Conservation (phyloP, 2,888 invertebrate genomes). For the Himalopsyche japonica region DNA sequence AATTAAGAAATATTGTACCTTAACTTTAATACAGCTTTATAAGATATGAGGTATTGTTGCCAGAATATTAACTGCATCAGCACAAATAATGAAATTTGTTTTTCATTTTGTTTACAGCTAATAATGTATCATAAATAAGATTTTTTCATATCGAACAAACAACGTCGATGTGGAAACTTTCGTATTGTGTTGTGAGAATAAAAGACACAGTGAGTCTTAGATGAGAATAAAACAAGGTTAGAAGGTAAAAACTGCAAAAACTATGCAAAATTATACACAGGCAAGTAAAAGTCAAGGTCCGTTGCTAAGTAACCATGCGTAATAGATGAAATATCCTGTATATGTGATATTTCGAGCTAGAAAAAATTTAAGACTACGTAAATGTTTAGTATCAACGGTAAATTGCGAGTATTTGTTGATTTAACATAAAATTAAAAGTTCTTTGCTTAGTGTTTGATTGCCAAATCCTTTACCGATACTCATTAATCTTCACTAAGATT, state of each 20-base stretch:
- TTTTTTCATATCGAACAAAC: not conserved
- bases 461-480: too few species aligned
- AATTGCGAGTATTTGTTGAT: too few species aligned
- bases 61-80: not conserved
- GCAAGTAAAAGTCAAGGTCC: slow-evolving; percentile 6
- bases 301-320: not conserved
- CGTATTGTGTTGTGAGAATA: not conserved
- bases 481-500: too few species aligned
- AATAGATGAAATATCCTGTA: not conserved
- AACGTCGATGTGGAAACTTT: not conserved
- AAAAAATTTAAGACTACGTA: too few species aligned
- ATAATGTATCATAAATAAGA: not conserved
- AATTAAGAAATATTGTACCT: too few species aligned
- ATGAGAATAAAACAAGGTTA: slow-evolving; percentile 8
- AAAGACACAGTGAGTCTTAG: not conserved
- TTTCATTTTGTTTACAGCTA: not conserved
- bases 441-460: too few species aligned
- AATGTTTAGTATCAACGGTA: too few species aligned
- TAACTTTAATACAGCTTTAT: too few species aligned
- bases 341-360: not conserved
- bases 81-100: not conserved
- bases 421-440: too few species aligned
- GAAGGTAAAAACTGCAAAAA: slow-evolving; percentile 7
- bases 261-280: not conserved
- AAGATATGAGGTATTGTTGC: too few species aligned